phyloP scores from a whole-genome alignment of 1,140 invertebrate species.

The Carcinoscorpius rotundicauda region DNA sequence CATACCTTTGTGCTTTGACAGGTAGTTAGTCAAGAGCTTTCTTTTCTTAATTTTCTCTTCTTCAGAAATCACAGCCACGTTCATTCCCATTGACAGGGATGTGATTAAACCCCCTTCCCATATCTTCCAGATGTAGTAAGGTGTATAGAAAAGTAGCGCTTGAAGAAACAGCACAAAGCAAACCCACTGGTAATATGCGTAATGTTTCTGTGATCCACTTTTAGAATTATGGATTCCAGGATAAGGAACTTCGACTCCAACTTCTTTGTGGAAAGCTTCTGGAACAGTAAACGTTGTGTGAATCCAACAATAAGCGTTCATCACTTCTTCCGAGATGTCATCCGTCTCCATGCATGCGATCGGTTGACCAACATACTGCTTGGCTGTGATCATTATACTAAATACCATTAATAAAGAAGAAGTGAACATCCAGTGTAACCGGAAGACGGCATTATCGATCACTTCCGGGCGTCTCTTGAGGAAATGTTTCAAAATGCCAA shows the following conservation, averaged over 20 bases:
- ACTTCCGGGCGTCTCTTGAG: no score
- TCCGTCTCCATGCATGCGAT: conserved; percentile 32
- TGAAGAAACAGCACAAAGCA: conserved; percentile 33
- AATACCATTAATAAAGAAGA: conserved; percentile 41
- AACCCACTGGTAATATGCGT: conserved; percentile 79
- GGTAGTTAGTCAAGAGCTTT: conserved; percentile 56
- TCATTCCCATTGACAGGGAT: conserved; percentile 15
- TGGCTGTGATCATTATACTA: conserved; percentile 37
- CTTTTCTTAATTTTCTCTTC: conserved; percentile 20
- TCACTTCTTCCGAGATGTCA: conserved; percentile 6
- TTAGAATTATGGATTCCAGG: conserved; percentile 14
- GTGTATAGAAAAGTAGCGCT: conserved; percentile 31
- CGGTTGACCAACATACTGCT: conserved; percentile 25
- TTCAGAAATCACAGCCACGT: conserved; percentile 27
- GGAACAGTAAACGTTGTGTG: conserved; percentile 20
- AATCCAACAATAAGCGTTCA: conserved; percentile 24
- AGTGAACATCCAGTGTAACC: conserved; percentile 46
- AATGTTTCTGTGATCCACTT: conserved; percentile 16
- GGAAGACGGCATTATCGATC: conserved; percentile 29
- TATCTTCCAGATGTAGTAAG: conserved; percentile 33
- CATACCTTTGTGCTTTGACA: conserved; percentile 37
- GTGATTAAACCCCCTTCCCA: conserved; percentile 23
- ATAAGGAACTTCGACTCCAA: conserved; percentile 18
- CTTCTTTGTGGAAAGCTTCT: conserved; percentile 16
- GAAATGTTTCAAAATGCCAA: no score